Base-by-base conservation (phyloP, 2,797 vertebrate genomes). In the Bryconaethiops microstoma region DNA sequence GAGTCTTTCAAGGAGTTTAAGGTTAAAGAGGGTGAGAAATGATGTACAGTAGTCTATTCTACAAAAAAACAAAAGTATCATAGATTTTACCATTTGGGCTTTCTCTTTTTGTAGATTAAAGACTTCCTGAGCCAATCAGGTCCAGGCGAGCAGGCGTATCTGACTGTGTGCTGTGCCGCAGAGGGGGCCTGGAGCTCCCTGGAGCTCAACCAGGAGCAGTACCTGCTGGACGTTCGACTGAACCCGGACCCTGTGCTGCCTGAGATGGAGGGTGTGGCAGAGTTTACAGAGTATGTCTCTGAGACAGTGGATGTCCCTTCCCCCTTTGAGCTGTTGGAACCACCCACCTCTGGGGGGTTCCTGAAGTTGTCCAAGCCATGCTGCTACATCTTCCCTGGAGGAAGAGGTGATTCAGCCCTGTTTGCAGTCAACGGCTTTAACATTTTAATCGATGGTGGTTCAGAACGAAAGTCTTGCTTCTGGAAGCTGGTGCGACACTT, bases 391-490 rank as follows among this genome's bases (percentile, higher is more conserved):
- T 99, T 99, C 86, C 98, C 98, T 0, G 98, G 98, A 40, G 97
- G 97, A 78, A 94, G 98, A 23, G 98, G 98, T 5, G 98, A 99
- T 90, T 99, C 98, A 0, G 98, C 98, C 55, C 94, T 99, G 79
- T 99, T 99, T 74, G 98, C 98, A 5, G 96, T 99, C 72, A 99
- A 99, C 8, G 98, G 98, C 42, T 99, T 99, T 92, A 99, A 99
- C 86, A 97, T 99, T 89, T 93, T 99, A 77, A 96, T 99, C 45
- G 98, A 99, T 6, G 98, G 98, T 21, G 98, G 98, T 74, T 99
- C 98, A 0, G 98, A 99, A 39, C 94, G 95, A 57, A 97, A 96
- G 85, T 97, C 98, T 60, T 99, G 97, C 89, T 99, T 99, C 90
- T 99, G 98, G 98, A 99, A 99, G 91, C 93, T 99, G 87, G 98